Conservation (phyloP, 2,888 invertebrate genomes). For the Anticlea derivata region DNA sequence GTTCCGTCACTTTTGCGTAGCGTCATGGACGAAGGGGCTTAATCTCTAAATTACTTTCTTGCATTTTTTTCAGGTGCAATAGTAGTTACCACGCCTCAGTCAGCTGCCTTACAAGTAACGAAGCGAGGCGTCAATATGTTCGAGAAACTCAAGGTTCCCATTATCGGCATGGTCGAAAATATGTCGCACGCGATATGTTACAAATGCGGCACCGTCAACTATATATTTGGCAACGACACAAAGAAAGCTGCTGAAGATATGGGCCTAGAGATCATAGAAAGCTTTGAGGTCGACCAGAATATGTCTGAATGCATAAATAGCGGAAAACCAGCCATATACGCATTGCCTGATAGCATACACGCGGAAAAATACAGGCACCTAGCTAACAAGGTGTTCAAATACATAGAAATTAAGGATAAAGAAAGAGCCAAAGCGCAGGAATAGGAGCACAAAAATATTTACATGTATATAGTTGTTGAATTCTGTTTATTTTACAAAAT, state of each 20-base stretch:
- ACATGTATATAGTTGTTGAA: conserved; percentile 51
- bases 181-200: conserved; percentile 93
- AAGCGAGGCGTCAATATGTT: conserved; percentile 95
- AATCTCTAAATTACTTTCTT: too few species aligned
- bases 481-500: conserved; percentile 59
- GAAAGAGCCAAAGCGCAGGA: conserved; percentile 55
- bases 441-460: conserved; percentile 44
- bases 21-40: too few species aligned
- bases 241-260: conserved; percentile 85
- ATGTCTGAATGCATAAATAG: conserved; percentile 88
- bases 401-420: conserved; percentile 65
- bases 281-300: conserved; percentile 88
- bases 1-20: too few species aligned
- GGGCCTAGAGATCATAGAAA: conserved; percentile 86
- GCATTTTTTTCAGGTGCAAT: conserved; percentile 85
- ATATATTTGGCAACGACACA: conserved; percentile 89
- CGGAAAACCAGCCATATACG: conserved; percentile 90
- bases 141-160: conserved; percentile 90
- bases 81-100: conserved; percentile 97
- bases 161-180: conserved; percentile 95
- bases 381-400: conserved; percentile 75
- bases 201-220: conserved; percentile 88
- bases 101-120: conserved; percentile 93
- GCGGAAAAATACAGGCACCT: conserved; percentile 74
- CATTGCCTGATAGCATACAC: conserved; percentile 83